These are phyloP conservation scores for Gymnothorax reevesii DNA, from an alignment of 2,797 vertebrate genomes.

Conservation along the genomic window DNA sequence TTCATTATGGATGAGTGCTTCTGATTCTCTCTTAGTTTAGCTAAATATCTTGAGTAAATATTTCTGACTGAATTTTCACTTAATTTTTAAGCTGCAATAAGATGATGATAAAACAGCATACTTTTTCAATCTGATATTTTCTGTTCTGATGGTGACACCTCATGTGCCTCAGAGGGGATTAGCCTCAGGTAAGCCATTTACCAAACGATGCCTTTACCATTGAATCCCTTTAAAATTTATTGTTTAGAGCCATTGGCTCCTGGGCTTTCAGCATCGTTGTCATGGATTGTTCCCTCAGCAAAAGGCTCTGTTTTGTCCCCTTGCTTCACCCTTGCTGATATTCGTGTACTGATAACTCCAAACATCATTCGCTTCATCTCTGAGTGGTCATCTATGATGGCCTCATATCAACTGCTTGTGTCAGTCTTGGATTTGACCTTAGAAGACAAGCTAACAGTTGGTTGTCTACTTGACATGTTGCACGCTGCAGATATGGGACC, in stretches of 20 bases:
- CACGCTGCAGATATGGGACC: no score
- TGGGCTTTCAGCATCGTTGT: background rate
- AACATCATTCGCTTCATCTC: no score
- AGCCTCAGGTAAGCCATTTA: background rate
- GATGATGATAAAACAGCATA: background rate
- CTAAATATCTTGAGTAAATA: background rate
- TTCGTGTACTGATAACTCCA: background rate
- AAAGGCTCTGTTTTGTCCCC: conserved; percentile 3
- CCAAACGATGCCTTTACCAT: background rate
- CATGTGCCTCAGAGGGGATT: background rate
- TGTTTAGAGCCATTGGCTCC: background rate
- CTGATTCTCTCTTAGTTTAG: background rate
- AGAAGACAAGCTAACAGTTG: no score
- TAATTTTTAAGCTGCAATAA: background rate
- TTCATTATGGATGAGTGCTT: background rate
- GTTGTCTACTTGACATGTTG: no score
- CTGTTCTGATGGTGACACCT: background rate
- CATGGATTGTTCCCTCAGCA: background rate
- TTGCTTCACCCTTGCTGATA: background rate
- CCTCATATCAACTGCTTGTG: no score
- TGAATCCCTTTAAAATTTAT: background rate
- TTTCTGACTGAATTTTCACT: background rate
- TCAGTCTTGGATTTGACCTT: no score
- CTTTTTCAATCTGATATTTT: background rate
- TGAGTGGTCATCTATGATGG: no score